Evolutionary conservation across 2,888 invertebrate species (phyloP).

Genomic region (Acanthacorydalis orientalis): DNA sequence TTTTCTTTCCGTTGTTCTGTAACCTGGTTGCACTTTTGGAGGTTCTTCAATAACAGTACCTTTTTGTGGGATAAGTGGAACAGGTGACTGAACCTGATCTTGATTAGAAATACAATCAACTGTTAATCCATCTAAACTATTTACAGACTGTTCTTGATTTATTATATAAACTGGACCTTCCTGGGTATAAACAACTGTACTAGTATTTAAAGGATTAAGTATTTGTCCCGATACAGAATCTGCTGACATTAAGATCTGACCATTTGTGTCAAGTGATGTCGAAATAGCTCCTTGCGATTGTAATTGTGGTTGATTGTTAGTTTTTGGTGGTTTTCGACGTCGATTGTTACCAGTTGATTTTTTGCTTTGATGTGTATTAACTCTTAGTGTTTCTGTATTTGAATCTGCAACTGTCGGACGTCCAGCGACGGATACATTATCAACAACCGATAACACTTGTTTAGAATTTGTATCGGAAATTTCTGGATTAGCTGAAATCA

Average conservation of each 20-base stretch:
- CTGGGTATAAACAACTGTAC: slow-evolving; percentile 1
- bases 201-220: background rate
- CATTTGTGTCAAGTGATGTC: background rate
- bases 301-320: background rate
- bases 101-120: background rate
- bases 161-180: slow-evolving; percentile 1
- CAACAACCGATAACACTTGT: background rate
- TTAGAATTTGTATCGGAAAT: background rate
- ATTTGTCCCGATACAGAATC: background rate
- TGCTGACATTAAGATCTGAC: background rate
- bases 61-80: slow-evolving; percentile 1
- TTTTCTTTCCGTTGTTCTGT: slow-evolving; percentile 1
- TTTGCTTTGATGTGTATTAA: background rate
- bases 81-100: background rate
- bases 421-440: background rate
- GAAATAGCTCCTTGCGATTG: background rate
- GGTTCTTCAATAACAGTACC: slow-evolving; percentile 4
- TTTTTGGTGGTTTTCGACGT: background rate
- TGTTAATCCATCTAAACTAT: background rate
- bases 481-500: background rate
- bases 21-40: slow-evolving; percentile 1
- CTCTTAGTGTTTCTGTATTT: background rate
- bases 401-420: background rate
- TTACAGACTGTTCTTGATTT: background rate
- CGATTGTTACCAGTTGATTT: background rate